A percentile compares a stretch with the other conserved stretches of the same genome.
Conservation (phyloP, 2,888 invertebrate genomes). For the Diplazon laetatorius region DNA sequence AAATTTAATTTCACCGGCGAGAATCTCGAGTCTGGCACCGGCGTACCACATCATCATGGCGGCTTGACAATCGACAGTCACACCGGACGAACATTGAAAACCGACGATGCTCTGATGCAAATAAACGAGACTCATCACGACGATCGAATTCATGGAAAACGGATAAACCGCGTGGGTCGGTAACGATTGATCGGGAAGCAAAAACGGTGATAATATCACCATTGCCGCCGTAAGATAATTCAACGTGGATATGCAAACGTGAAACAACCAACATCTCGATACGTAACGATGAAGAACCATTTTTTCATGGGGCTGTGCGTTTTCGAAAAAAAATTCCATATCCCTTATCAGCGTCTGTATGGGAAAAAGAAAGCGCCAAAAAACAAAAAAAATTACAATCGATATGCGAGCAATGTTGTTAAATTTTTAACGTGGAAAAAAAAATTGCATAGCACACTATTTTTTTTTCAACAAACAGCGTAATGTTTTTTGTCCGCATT, state of each 20-base stretch:
- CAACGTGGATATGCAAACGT: conserved; percentile 42
- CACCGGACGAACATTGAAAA: conserved; percentile 46
- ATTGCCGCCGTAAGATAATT: conserved; percentile 47
- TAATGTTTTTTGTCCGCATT: too few relatives aligned
- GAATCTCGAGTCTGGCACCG: conserved; percentile 64
- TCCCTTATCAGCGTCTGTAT: conserved; percentile 46
- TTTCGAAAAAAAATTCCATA: conserved; percentile 63
- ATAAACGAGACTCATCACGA: conserved; percentile 33
- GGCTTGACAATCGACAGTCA: conserved; percentile 66
- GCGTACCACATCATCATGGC: conserved; percentile 68
- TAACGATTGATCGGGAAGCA: conserved; percentile 43
- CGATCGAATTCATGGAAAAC: conserved; percentile 40
- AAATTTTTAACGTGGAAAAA: too few relatives aligned
- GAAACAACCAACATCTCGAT: conserved; percentile 46
- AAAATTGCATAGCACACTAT: too few relatives aligned
- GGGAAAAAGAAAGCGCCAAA: too few relatives aligned
- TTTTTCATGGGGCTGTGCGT: conserved; percentile 44
- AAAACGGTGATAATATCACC: conserved; percentile 63
- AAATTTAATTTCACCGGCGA: conserved; percentile 28
- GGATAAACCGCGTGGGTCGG: conserved; percentile 56
- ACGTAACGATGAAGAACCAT: conserved; percentile 61
- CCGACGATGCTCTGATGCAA: conserved; percentile 48
- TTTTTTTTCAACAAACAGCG: too few relatives aligned
- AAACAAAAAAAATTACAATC: background rate
- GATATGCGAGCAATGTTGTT: too few relatives aligned